Evolutionary conservation across 2,797 vertebrate species (phyloP), one percentile per base, ranked within the genome.

Genomic region (Tiaroga cobitis): DNA sequence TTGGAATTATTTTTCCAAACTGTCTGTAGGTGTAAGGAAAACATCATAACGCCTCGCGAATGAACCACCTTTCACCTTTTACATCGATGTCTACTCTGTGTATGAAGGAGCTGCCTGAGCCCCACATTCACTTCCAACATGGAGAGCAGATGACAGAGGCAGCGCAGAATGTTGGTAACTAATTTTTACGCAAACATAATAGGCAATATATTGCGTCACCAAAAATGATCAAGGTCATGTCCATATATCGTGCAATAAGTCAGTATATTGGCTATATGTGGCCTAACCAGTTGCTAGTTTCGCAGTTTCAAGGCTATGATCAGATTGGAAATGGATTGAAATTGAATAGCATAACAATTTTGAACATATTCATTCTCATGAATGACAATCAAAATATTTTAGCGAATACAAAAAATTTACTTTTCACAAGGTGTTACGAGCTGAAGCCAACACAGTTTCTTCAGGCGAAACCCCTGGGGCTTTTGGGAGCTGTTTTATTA

Each of bases 401-500:
- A 90, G 86, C 88, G 87, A 91, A 92, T 86, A 91, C 92, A 92
- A 87, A 91, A 94, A 93, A 93, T 92, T 85, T 91, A 92, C 92
- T 82, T 91, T 91, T 93, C 89, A 89, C 89, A 93, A 92, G 93
- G 92, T 94, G 93, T 89, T 90, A 74, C 90, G 91, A 91, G 86
- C 85, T 89, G 87, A 91, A 93, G 88, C 86, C 89, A 91, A 85
- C 87, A 70, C 83, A 88, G 86, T 90, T 92, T 91, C 92, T 93
- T 91, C 89, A 92, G 92, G 93, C 91, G 80, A 92, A 91, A 56
- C 88, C 91, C 91, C 89, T 85, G 37, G 76, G 89, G 91, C 91
- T 89, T 92, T 90, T 88, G 87, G 87, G 88, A 93, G 90, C 92
- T 92, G 88, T 93, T 95, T 95, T 95, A 95, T 94, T 94, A 94